These are phyloP conservation scores for Lasiurus borealis DNA, from an alignment of 2,113 vertebrate species.

Conservation along the genomic window DNA sequence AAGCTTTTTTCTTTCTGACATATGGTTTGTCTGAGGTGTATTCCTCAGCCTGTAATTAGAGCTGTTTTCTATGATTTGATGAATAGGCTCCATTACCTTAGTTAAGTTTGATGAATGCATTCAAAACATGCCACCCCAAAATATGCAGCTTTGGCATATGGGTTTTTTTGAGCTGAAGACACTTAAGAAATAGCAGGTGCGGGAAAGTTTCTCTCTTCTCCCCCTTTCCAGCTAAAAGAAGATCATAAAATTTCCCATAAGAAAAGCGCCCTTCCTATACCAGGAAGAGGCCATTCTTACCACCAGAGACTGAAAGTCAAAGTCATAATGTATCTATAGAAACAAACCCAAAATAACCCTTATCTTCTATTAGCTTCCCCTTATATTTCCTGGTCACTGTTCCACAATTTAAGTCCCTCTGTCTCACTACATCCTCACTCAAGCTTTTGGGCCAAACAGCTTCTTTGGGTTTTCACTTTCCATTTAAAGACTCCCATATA, in stretches of 20 bases:
- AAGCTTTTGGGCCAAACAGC: not conserved
- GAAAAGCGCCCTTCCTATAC: not conserved
- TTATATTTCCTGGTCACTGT: not conserved
- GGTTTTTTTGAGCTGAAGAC: not conserved
- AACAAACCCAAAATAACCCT: not conserved
- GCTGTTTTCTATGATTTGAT: not conserved
- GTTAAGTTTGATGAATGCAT: not conserved
- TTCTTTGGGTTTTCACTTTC: not conserved
- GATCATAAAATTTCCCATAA: not conserved
- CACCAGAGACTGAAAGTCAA: not conserved
- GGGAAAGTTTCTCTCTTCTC: not conserved
- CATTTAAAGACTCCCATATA: not conserved
- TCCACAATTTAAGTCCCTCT: not conserved
- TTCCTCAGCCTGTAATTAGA: not conserved
- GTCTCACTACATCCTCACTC: not conserved
- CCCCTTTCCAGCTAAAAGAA: not conserved
- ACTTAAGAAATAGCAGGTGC: not conserved
- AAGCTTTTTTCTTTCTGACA: not conserved
- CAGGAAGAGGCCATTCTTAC: not conserved
- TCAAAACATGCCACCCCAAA: not conserved
- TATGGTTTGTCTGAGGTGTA: not conserved
- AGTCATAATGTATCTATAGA: not conserved
- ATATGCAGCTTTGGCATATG: not conserved
- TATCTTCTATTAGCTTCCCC: not conserved
- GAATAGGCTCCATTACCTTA: not conserved